Evolutionary conservation across 1,140 invertebrate species (phyloP), one percentile per base, ranked within the genome.

Genomic region (Thalassaphorura encarpata): DNA sequence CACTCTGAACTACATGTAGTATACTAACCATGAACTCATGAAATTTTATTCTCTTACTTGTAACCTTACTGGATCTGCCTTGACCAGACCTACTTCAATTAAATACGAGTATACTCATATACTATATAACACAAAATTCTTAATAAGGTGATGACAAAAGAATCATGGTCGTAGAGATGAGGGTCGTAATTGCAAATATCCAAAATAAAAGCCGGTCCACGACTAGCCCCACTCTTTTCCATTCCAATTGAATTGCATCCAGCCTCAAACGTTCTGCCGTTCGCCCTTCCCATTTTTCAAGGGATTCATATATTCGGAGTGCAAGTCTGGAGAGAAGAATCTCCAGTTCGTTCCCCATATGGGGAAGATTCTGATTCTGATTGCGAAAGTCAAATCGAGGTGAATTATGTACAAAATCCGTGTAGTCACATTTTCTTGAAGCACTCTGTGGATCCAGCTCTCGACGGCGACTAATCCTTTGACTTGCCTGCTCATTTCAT

Each of bases 181-280:
- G 73, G 0, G 81, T 84, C 18, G 78, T 77, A 19, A 83, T 68
- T 47, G 83, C 72, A 67, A 87, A 87, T 21, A 82, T 68, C 61
- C 80, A 75, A 15, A 87, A 73, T 0, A 87, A 71, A 39, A 82
- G 72, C 11, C 84, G 72, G 69, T 81, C 79, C 55, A 78, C 72
- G 2, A 86, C 81, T n/a, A 86, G 70, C 0, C 85, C 83, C 28
- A 86, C 77, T 67, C 86, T 82, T 67, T 86, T 84, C 84, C 84
- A 87, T 68, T 87, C 84, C 18, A 81, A 68, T 62, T 82, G 79
- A 48, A 79, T 77, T 46, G 77, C 70, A 59, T 87, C 83, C 36
- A 78, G 70, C 31, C 76, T 68, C 65, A 85, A 82, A 63, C 84
- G 81, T 58, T 85, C 81, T 4, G 75, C 72, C 0, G 83, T 66